These are phyloP conservation scores for Mechanitis messenoides DNA, from an alignment of 2,888 invertebrate species.

Conservation along the genomic window DNA sequence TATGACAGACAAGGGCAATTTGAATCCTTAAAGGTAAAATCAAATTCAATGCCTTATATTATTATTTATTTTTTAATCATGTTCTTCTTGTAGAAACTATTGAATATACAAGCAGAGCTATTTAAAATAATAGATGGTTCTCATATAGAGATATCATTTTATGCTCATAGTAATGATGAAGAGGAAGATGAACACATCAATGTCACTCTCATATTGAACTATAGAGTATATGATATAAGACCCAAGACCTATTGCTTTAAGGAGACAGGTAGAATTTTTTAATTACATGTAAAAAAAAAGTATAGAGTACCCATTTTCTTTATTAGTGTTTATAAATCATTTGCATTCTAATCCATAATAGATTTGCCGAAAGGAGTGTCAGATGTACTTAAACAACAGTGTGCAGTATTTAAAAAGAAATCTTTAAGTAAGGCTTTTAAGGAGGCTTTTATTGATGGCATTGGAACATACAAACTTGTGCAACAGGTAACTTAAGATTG, in stretches of 20 bases:
- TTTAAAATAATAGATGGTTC: conserved; percentile 58
- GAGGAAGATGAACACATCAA: conserved; percentile 41
- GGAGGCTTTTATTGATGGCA: conserved; percentile 51
- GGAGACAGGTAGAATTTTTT: conserved; percentile 42
- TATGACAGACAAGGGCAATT: conserved; percentile 58
- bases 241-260: conserved; percentile 52
- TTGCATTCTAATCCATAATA: conserved; percentile 26
- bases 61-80: neutral
- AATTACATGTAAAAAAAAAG: neutral
- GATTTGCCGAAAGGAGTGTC: conserved; percentile 49
- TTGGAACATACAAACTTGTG: conserved; percentile 50
- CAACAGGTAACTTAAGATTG: conserved; percentile 41
- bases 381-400: conserved; percentile 48
- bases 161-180: conserved; percentile 39
- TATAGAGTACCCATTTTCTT: neutral
- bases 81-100: conserved; percentile 43
- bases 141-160: conserved; percentile 54
- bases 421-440: conserved; percentile 55
- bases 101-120: conserved; percentile 49
- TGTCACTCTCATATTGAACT: conserved; percentile 50
- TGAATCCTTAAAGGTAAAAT: conserved; percentile 49
- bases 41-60: neutral
- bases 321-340: neutral
- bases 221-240: conserved; percentile 55
- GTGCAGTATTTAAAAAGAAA: conserved; percentile 51